Evolutionary conservation across 2,113 vertebrate genomes (phyloP).

Genomic region (Cichladusa arquata): DNA sequence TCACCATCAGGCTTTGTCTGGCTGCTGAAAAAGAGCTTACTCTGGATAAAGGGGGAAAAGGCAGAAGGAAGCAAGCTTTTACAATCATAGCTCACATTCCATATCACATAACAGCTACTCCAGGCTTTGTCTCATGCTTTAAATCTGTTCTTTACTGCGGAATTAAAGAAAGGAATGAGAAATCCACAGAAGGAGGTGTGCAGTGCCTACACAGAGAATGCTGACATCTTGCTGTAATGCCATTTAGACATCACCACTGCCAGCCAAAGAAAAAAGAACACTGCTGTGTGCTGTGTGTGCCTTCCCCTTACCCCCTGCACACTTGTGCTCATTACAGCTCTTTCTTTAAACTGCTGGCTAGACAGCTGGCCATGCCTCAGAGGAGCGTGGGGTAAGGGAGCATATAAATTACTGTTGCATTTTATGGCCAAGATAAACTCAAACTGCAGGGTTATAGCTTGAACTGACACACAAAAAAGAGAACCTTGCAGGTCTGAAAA

Average conservation of each 20-base stretch:
- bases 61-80: neutral
- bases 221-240: slow-evolving; percentile 41
- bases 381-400: slow-evolving; percentile 59
- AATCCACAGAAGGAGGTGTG: neutral
- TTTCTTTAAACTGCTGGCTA: slow-evolving; percentile 77
- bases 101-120: slow-evolving; percentile 19
- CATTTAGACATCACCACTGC: slow-evolving; percentile 40
- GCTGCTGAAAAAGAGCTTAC: neutral
- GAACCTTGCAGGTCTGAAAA: slow-evolving; percentile 36
- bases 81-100: neutral
- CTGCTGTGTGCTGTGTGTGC: neutral
- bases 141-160: neutral
- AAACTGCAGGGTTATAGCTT: slow-evolving; percentile 71
- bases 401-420: slow-evolving; percentile 77
- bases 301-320: slow-evolving; percentile 9
- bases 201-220: neutral
- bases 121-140: slow-evolving; percentile 6
- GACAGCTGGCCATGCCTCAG: slow-evolving; percentile 75
- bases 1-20: slow-evolving; percentile 45
- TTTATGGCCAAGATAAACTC: slow-evolving; percentile 80
- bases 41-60: neutral
- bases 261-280: slow-evolving; percentile 49
- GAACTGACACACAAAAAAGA: slow-evolving; percentile 52
- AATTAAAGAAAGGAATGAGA: slow-evolving; percentile 46
- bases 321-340: slow-evolving; percentile 61